Evolutionary conservation across 1,140 invertebrate species (phyloP).

Genomic region (Dermatophagoides farinae): DNA sequence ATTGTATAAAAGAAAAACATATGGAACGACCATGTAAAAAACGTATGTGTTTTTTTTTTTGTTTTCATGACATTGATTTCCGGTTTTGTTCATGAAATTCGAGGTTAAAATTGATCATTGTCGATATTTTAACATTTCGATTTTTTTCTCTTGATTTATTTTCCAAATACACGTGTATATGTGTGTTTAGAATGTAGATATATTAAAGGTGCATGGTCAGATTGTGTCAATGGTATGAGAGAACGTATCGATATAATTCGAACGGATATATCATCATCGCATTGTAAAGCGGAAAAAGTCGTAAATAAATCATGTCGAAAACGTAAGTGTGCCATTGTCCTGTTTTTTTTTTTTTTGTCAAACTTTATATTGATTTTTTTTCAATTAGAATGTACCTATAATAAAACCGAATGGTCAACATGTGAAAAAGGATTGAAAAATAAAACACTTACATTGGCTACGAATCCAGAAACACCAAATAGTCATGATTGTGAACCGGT

Average conservation of each 20-base stretch:
- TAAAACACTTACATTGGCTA: slow-evolving; percentile 10
- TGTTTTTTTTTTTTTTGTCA: neutral
- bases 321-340: neutral
- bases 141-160: too few relatives aligned
- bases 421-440: slow-evolving; percentile 8
- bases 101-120: too few relatives aligned
- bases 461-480: neutral
- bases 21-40: slow-evolving; percentile 9
- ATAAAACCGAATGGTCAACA: slow-evolving; percentile 5
- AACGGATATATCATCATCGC: neutral
- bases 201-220: slow-evolving; percentile 9
- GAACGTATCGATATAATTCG: neutral
- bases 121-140: too few relatives aligned
- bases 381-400: slow-evolving; percentile 3
- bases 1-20: slow-evolving; percentile 7
- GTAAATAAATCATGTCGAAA: slow-evolving; percentile 7
- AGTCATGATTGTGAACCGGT: slow-evolving; percentile 1
- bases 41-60: neutral
- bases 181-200: slow-evolving; percentile 11
- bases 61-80: too few relatives aligned
- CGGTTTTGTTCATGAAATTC: too few relatives aligned
- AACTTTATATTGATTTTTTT: neutral
- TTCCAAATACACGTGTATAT: too few relatives aligned
- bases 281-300: neutral
- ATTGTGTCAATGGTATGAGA: slow-evolving; percentile 3